Evolutionary conservation across 2,797 vertebrate genomes (phyloP), one percentile per base, ranked within the genome.

Genomic region (Sebastes umbrosus): DNA sequence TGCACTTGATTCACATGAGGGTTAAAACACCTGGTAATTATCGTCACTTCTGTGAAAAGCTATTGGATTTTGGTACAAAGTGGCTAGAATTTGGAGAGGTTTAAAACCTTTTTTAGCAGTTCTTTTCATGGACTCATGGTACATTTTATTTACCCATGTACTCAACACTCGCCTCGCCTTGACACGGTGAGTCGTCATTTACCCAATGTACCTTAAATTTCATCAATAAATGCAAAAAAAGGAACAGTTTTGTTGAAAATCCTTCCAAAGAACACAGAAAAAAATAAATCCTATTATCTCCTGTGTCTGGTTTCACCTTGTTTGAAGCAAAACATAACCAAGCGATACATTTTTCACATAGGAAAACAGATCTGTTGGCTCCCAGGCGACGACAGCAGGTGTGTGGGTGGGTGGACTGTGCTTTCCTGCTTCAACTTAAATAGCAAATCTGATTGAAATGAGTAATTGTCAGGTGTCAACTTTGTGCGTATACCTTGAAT

Each of bases 321-420:
- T 64, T 22, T 68, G n/a, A 69, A 77, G 62, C 22, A 54, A 80
- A 83, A 50, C 68, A 81, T 36, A 67, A 81, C 34, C 3, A 31
- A 74, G 59, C 8, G 0, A 46, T 78, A 16, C 27, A 50, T 84
- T 81, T 80, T 72, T 79, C 64, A 63, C 59, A 65, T 70, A 7
- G 13, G 34, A 84, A n/a, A 54, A 64, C 82, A 80, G 68, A 82
- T 89, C 67, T 71, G 79, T 68, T 81, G 86, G 82, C 65, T 78
- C 64, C 74, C 27, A 58, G 67, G 36, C 10, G 9, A 20, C 18
- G 77, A 69, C 91, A 91, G 90, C 91, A 90, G 91, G 87, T 88
- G 84, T 84, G 91, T 90, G 87, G 91, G 90, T 71, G 89, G 82
- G 73, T 25, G 72, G 82, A 77, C 76, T 20, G 12, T 10, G 80